Percentiles rank a stretch among this genome's conserved stretches.
Conservation (phyloP, 1,140 invertebrate species). For the Aplysia californica region DNA sequence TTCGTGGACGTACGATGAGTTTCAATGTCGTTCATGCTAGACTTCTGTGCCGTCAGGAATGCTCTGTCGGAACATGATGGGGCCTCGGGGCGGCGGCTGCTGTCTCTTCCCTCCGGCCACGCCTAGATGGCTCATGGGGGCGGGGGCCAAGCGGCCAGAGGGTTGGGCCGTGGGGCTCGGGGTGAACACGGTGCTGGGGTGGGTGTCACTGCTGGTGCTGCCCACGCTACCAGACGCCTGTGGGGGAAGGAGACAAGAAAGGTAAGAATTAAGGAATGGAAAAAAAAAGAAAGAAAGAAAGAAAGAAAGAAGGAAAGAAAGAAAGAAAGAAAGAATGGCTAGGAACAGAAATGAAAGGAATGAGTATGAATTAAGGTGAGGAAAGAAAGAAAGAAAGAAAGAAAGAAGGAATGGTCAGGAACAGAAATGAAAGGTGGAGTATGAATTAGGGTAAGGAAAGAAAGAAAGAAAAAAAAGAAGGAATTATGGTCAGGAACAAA, state of each 20-base stretch:
- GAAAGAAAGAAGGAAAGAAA: neutral
- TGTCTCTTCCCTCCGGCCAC: too few relatives aligned
- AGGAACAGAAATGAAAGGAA: neutral
- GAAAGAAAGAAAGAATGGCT: neutral
- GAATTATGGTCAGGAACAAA: neutral
- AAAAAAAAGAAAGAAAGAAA: neutral
- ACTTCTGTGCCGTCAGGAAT: constrained; percentile 59
- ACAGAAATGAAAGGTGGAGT: neutral
- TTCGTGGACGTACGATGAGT: too few relatives aligned
- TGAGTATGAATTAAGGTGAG: neutral
- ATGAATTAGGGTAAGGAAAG: too few relatives aligned
- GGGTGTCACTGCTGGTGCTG: constrained; percentile 49
- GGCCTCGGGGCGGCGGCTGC: constrained; percentile 26
- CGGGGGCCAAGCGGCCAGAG: too few relatives aligned
- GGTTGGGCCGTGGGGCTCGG: neutral
- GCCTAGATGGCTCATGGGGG: too few relatives aligned
- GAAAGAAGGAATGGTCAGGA: neutral
- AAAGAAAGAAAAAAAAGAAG: neutral
- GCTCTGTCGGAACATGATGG: constrained; percentile 27
- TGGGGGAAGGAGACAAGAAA: constrained; percentile 4
- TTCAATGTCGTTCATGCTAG: too few relatives aligned
- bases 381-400: neutral
- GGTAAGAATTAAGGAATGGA: neutral
- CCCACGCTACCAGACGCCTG: constrained; percentile 56
- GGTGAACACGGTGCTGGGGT: constrained; percentile 31